These are phyloP conservation scores for Amblyjoppa proteus DNA, from an alignment of 2,888 invertebrate species.

Conservation along the genomic window DNA sequence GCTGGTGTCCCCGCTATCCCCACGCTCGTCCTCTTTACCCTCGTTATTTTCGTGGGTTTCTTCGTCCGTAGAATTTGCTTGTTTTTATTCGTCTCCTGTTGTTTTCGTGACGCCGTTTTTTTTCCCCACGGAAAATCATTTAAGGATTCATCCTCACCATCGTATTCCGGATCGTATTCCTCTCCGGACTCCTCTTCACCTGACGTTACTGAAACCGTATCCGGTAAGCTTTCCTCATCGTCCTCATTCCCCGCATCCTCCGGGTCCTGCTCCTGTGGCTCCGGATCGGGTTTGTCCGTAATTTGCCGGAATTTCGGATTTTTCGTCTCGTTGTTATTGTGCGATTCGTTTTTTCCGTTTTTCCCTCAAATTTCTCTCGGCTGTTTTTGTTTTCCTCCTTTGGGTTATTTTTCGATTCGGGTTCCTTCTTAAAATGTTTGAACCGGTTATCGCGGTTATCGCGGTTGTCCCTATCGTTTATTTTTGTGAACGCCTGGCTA, in stretches of 20 bases:
- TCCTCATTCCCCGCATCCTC: not conserved
- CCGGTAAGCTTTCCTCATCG: not conserved
- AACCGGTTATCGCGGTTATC: not conserved
- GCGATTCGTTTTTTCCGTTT: not conserved
- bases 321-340: not conserved
- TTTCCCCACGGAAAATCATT: not conserved
- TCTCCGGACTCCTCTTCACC: not conserved
- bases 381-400: not conserved
- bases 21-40: not conserved
- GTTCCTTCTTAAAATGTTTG: no score
- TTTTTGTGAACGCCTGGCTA: no score
- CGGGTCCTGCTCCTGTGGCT: not conserved
- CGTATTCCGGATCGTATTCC: not conserved
- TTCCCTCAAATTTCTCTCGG: not conserved
- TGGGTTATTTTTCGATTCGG: not conserved
- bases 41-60: not conserved
- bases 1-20: not conserved
- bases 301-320: not conserved
- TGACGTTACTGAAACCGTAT: not conserved
- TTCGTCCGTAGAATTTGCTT: not conserved
- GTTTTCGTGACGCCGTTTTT: not conserved
- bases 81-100: no score
- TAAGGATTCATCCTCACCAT: not conserved
- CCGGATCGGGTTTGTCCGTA: not conserved
- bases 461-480: not conserved